Conservation (phyloP, 2,888 invertebrate species). For the Laothoe populi region DNA sequence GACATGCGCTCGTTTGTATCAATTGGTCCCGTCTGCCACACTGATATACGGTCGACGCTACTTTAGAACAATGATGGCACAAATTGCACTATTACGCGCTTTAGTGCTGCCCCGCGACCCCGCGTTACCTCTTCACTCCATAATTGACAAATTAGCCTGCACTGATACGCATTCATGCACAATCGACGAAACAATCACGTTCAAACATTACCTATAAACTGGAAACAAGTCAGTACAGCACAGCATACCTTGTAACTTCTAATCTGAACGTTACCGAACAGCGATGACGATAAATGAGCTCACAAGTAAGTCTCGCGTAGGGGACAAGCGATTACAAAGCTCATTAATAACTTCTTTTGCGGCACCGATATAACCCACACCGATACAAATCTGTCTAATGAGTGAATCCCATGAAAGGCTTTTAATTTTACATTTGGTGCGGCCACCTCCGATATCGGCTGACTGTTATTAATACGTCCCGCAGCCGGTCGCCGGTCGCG, state of each 20-base stretch:
- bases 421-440: constrained; percentile 83
- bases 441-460: constrained; percentile 75
- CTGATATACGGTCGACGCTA: constrained; percentile 83
- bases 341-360: constrained; percentile 78
- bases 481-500: constrained; percentile 57
- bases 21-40: constrained; percentile 81
- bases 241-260: background rate
- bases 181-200: constrained; percentile 57
- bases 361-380: constrained; percentile 67
- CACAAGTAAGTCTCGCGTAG: constrained; percentile 55
- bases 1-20: constrained; percentile 85
- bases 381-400: constrained; percentile 80
- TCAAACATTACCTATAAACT: constrained; percentile 44
- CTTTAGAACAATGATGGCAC: constrained; percentile 83
- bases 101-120: constrained; percentile 69
- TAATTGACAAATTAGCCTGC: constrained; percentile 71
- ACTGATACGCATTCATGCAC: constrained; percentile 68
- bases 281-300: constrained; percentile 23
- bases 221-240: constrained; percentile 41
- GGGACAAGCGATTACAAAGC: constrained; percentile 69
- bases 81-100: constrained; percentile 81
- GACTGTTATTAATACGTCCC: constrained; percentile 80
- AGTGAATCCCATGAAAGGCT: constrained; percentile 80
- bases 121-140: constrained; percentile 58
- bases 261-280: constrained; percentile 9